Base-by-base conservation (phyloP, 2,888 invertebrate genomes). In the Leptinotarsa peninsularis region DNA sequence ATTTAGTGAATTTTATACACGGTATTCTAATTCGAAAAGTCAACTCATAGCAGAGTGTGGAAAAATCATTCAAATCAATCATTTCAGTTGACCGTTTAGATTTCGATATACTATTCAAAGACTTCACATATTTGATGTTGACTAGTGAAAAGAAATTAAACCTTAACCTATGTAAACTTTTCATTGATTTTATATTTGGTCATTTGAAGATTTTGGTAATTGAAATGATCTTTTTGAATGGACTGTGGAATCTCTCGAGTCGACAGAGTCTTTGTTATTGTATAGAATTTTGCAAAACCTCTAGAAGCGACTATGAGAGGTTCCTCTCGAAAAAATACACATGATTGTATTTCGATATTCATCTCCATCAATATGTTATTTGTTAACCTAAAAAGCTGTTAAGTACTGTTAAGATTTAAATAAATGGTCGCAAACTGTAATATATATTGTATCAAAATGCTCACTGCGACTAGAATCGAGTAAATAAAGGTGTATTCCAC, bases 351-450 rank as follows among this genome's bases (percentile, higher is more conserved):
- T 87, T 85, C 85, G 84, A 86, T 85, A 86, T 87, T 88, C 88
- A 88, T 87, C 87, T 88, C 85, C 87, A 88, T 87, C 85, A 87
- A 86, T 88, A 88, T 89, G 88, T 89, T 88, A 88, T 88, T 89
- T 88, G 88, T 89, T 88, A 88, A 88, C 85, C 86, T 88, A 87
- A 88, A 81, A 87, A 85, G 87, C 89, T 89, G 88, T 89, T 89
- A 89, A 87, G 88, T 89, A 89, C 87, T 89, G 88, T 89, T 89
- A 89, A 88, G 88, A 85, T 86, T 85, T 79, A 80, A 83, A 81
- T 85, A 83, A 85, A 83, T 84, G 86, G 88, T 88, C 88, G 88
- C 88, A 85, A 84, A 86, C 85, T 88, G 88, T 88, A 88, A 87
- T 86, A 88, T 88, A 77, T 78, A 88, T 86, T 88, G 88, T 88